Conservation (phyloP, 2,113 vertebrate species). For the Ardeotis arabs region DNA sequence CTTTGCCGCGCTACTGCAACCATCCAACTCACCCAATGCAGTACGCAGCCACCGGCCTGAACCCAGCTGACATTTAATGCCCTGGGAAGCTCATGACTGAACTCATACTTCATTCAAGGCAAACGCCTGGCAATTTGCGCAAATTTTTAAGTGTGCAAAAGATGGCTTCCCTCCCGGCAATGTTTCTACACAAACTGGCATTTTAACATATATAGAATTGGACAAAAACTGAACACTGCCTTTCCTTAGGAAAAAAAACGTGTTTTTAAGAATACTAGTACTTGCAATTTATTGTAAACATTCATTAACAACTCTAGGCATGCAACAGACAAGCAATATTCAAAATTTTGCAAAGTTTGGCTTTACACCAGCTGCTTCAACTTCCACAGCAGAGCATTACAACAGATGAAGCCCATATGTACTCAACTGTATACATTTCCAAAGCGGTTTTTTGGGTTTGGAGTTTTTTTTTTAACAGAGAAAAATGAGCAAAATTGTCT, state of each 20-base stretch:
- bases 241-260: not conserved
- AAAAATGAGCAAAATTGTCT: not conserved
- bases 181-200: not conserved
- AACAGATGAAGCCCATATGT: not conserved
- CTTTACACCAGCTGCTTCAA: not conserved
- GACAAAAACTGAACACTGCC: fast-evolving
- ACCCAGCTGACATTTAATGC: fast-evolving
- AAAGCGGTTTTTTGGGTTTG: not conserved
- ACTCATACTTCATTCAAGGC: not conserved
- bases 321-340: not conserved
- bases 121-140: not conserved
- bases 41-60: not conserved
- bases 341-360: not conserved
- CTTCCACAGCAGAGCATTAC: not conserved
- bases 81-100: not conserved
- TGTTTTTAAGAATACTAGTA: not conserved
- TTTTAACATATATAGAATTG: not conserved
- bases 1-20: fast-evolving
- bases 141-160: not conserved
- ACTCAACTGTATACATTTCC: not conserved
- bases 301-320: not conserved
- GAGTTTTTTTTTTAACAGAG: not conserved
- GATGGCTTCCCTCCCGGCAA: not conserved
- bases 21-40: fast-evolving
- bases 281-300: not conserved